Evolutionary conservation across 2,888 invertebrate species (phyloP).

Genomic region (Polyploca ridens): DNA sequence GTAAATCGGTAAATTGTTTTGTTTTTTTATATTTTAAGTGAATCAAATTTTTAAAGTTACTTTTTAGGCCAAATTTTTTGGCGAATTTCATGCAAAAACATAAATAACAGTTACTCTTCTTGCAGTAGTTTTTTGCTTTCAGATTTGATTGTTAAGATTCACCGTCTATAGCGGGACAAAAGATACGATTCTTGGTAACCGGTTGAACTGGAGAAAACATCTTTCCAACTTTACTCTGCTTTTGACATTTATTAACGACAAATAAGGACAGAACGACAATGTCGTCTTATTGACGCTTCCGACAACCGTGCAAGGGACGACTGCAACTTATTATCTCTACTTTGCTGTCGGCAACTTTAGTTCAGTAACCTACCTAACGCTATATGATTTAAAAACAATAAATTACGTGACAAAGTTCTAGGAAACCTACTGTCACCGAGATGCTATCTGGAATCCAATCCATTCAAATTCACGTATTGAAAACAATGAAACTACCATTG

Average conservation of each 20-base stretch:
- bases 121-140: neutral
- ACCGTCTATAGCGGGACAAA: neutral
- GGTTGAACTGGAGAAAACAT: slow-evolving; percentile 19
- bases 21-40: neutral
- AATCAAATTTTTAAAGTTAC: neutral
- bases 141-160: neutral
- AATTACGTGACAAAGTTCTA: slow-evolving; percentile 38
- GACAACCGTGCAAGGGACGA: slow-evolving; percentile 17
- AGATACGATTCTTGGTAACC: slow-evolving; percentile 21
- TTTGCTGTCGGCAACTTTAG: neutral
- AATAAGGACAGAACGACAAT: slow-evolving; percentile 28
- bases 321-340: slow-evolving; percentile 8
- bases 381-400: slow-evolving; percentile 31
- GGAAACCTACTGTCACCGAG: slow-evolving; percentile 53
- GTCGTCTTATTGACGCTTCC: slow-evolving; percentile 14
- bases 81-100: neutral
- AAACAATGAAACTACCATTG: slow-evolving; percentile 69
- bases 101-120: neutral
- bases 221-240: slow-evolving; percentile 16
- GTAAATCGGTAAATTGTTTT: neutral
- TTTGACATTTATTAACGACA: slow-evolving; percentile 28
- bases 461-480: slow-evolving; percentile 61
- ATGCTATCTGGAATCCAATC: slow-evolving; percentile 61
- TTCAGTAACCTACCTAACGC: slow-evolving; percentile 1
- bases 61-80: neutral